Percentiles rank a stretch among this genome's conserved stretches.
Evolutionary conservation across 2,113 vertebrate genomes (phyloP).

Genomic region (Sinocyclocheilus grahami): DNA sequence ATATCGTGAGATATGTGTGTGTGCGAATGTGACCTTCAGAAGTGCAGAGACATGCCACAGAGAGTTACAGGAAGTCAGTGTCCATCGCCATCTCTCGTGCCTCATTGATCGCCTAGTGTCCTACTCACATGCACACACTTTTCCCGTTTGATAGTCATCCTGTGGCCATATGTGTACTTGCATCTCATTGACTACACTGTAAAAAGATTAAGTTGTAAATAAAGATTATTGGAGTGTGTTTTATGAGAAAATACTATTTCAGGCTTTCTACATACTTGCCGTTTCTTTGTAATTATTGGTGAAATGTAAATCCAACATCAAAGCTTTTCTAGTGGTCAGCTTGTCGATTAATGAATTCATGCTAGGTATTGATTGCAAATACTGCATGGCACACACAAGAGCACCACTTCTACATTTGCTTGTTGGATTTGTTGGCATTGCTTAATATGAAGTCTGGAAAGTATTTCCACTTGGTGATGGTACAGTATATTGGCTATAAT

Average conservation of each 20-base stretch:
- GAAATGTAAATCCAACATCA: too few relatives aligned
- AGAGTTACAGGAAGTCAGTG: conserved; percentile 46
- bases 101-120: conserved; percentile 37
- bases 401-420: neutral
- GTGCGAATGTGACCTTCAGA: conserved; percentile 65
- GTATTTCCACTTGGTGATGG: neutral
- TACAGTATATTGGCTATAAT: neutral
- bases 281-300: too few relatives aligned
- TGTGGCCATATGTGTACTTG: conserved; percentile 23
- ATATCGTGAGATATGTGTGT: conserved; percentile 21
- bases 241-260: too few relatives aligned
- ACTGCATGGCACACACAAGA: neutral
- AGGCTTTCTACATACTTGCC: neutral
- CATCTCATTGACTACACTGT: conserved; percentile 48
- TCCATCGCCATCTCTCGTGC: conserved; percentile 16
- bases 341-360: conserved; percentile 60
- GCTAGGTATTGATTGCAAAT: conserved; percentile 1
- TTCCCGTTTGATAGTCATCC: conserved; percentile 61
- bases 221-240: neutral
- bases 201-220: neutral
- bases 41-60: conserved; percentile 70
- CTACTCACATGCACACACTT: conserved; percentile 55
- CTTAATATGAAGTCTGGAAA: neutral
- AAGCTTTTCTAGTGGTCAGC: too few relatives aligned
- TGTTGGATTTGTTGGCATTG: neutral